phyloP scores from a whole-genome alignment of 1,140 invertebrate species.

The Chionoecetes opilio region DNA sequence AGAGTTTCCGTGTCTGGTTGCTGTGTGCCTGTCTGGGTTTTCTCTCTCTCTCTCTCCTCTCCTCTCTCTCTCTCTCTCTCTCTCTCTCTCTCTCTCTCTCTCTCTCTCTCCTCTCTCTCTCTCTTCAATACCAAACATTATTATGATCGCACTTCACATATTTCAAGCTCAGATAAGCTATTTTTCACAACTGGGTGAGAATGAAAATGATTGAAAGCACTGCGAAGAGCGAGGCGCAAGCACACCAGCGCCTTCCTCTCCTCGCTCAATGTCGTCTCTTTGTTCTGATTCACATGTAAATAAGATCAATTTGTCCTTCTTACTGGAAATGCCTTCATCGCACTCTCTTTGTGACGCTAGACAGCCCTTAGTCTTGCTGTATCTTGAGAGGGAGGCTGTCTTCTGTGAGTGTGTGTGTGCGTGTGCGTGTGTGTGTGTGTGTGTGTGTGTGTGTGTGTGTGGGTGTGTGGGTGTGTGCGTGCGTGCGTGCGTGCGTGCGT shows the following conservation, averaged over 20 bases:
- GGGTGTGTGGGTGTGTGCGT: too few relatives aligned
- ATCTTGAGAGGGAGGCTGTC: too few relatives aligned
- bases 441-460: too few relatives aligned
- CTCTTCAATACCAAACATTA: background rate
- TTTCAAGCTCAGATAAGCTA: background rate
- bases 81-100: conserved; percentile 1
- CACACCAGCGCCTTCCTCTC: background rate
- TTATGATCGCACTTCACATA: background rate
- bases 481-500: too few relatives aligned
- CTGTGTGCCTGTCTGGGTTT: too few relatives aligned
- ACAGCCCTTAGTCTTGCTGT: too few relatives aligned
- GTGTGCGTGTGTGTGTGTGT: too few relatives aligned
- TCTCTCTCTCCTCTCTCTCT: background rate
- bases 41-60: background rate
- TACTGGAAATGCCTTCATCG: background rate
- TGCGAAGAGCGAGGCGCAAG: too few relatives aligned
- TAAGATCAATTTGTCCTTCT: background rate
- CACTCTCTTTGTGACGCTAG: too few relatives aligned
- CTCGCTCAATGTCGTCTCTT: background rate
- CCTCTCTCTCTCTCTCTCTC: background rate
- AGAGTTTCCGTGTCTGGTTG: too few relatives aligned
- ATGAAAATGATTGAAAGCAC: background rate
- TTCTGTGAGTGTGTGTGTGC: too few relatives aligned
- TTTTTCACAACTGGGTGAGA: background rate
- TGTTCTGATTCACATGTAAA: background rate